These are phyloP conservation scores for Oscarella lobularis DNA, from an alignment of 37 sponge, comb jelly and placozoan species.

Conservation along the genomic window DNA sequence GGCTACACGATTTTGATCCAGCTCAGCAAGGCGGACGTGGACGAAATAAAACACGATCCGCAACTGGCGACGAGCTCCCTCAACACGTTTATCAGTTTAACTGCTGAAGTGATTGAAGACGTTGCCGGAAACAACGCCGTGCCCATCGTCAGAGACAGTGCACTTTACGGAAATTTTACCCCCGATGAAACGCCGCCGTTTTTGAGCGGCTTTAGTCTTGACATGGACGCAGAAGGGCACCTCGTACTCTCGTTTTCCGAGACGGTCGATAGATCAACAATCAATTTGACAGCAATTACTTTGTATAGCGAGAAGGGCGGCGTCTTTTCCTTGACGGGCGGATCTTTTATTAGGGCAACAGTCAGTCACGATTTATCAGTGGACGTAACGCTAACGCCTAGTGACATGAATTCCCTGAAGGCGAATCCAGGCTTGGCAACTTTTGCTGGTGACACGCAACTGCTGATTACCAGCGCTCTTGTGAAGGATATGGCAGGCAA, in stretches of 20 bases:
- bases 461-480: conserved; percentile 27
- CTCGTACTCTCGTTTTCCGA: conserved; percentile 59
- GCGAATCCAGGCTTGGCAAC: conserved; percentile 40
- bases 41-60: conserved; percentile 37
- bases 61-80: conserved; percentile 27
- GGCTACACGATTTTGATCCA: conserved; percentile 28
- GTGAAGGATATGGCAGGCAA: conserved; percentile 75
- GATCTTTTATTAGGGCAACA: neutral
- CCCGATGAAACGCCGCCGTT: conserved; percentile 44
- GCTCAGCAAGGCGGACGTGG: conserved; percentile 29
- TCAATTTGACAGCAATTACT: conserved; percentile 28
- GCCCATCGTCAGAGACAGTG: neutral
- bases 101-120: conserved; percentile 43
- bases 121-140: conserved; percentile 12
- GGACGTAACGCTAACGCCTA: conserved; percentile 16
- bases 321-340: conserved; percentile 18
- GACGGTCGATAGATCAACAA: conserved; percentile 25
- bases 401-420: conserved; percentile 63
- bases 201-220: conserved; percentile 27
- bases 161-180: conserved; percentile 5
- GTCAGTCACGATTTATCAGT: conserved; percentile 22
- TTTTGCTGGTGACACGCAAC: conserved; percentile 8
- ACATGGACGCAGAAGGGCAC: conserved; percentile 29
- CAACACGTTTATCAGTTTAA: conserved; percentile 47
- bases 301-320: conserved; percentile 32